These are phyloP conservation scores for Dendroctonus valens DNA, from an alignment of 1,140 invertebrate genomes.

Conservation along the genomic window DNA sequence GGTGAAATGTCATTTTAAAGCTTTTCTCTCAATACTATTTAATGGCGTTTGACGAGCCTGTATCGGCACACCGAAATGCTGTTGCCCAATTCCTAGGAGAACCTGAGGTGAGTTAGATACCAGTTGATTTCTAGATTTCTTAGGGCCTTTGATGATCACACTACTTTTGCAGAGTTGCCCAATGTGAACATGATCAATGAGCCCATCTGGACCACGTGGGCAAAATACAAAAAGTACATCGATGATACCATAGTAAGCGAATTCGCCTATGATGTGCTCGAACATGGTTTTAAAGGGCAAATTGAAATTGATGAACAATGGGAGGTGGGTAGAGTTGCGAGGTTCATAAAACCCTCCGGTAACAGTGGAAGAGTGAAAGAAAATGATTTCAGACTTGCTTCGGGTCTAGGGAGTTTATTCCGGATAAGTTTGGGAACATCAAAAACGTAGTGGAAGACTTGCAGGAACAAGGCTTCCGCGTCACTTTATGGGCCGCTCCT, in stretches of 20 bases:
- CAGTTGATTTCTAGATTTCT: no score
- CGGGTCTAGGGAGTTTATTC: constrained; percentile 75
- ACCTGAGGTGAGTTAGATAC: no score
- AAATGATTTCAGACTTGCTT: constrained; percentile 59
- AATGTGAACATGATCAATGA: constrained; percentile 69
- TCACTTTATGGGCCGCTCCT: constrained; percentile 87
- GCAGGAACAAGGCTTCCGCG: constrained; percentile 64
- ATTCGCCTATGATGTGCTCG: constrained; percentile 70
- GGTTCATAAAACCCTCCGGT: no score
- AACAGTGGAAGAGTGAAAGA: no score
- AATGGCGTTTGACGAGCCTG: no score
- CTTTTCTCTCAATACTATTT: no score
- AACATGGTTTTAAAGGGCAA: constrained; percentile 71
- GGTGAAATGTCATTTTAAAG: no score
- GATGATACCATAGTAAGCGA: constrained; percentile 64
- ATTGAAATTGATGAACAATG: constrained; percentile 90
- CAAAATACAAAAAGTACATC: constrained; percentile 70
- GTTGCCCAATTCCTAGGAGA: no score
- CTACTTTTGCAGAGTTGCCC: constrained; percentile 52
- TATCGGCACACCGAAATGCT: no score
- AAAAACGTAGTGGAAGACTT: constrained; percentile 57
- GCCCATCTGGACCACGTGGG: constrained; percentile 94
- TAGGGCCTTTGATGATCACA: no score
- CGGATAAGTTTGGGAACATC: constrained; percentile 72
- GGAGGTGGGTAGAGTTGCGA: constrained; percentile 58